These are phyloP conservation scores for Eupithecia dodoneata DNA, from an alignment of 2,888 invertebrate genomes.

Conservation along the genomic window DNA sequence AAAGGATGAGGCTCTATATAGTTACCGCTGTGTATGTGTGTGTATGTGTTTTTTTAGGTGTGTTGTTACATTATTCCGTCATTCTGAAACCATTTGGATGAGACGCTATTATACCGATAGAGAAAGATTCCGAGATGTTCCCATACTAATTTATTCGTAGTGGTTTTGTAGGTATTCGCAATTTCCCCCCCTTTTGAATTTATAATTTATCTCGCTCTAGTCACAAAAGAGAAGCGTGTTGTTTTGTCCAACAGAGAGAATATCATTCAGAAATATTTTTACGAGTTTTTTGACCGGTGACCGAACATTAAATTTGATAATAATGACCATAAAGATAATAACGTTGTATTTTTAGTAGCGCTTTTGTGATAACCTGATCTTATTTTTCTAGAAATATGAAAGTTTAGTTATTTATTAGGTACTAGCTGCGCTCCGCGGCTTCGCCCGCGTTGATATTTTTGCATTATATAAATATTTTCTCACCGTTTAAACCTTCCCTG, in stretches of 20 bases:
- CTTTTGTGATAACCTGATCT: conserved; percentile 60
- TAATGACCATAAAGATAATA: conserved; percentile 55
- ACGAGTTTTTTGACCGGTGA: conserved; percentile 73
- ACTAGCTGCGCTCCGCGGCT: no score
- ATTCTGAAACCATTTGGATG: no score
- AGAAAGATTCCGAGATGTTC: no score
- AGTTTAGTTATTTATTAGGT: background rate
- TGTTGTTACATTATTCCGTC: no score
- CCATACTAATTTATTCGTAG: no score
- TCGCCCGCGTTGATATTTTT: no score
- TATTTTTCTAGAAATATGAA: conserved; percentile 26
- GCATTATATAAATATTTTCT: no score
- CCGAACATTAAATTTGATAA: conserved; percentile 59
- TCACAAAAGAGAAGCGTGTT: background rate
- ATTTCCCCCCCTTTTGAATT: background rate
- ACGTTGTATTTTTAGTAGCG: conserved; percentile 52
- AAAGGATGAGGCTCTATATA: no score
- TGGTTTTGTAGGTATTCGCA: background rate
- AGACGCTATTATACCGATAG: no score
- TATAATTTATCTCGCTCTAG: background rate
- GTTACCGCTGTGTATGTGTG: no score
- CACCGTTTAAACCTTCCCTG: no score
- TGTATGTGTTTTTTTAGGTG: no score
- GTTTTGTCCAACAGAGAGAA: conserved; percentile 14
- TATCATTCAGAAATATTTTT: conserved; percentile 47